Evolutionary conservation across 2,797 vertebrate species (phyloP).

Genomic region (Pseudochirops corinnae): DNA sequence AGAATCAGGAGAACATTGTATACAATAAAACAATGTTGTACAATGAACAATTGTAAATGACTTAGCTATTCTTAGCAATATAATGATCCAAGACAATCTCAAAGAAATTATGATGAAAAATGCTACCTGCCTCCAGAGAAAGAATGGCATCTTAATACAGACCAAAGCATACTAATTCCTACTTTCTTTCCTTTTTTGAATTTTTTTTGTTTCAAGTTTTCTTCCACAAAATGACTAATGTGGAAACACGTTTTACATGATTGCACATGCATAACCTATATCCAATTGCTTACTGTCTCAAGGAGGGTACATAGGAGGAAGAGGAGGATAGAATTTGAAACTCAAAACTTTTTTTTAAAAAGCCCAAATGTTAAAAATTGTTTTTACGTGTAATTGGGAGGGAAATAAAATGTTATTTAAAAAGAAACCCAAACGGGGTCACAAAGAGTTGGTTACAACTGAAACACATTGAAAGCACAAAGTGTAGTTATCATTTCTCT

Average conservation of each 20-base stretch:
- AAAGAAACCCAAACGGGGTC: not conserved
- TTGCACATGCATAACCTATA: not conserved
- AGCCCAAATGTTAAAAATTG: not conserved
- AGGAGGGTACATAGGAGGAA: not conserved
- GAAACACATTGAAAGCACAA: too few species aligned
- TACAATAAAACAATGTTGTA: not conserved
- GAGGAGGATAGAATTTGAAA: not conserved
- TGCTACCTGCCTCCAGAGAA: not conserved
- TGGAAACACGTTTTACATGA: not conserved
- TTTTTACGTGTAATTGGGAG: not conserved
- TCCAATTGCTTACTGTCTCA: not conserved
- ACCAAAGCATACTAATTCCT: not conserved
- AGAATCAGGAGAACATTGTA: not conserved
- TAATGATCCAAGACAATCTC: not conserved
- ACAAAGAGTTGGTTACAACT: too few species aligned
- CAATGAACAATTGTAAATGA: not conserved
- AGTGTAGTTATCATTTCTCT: conserved; percentile 25
- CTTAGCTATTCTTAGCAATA: not conserved
- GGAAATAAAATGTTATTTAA: not conserved
- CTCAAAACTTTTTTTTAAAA: not conserved
- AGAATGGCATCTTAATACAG: not conserved
- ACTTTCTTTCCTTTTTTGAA: not conserved
- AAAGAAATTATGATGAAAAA: not conserved
- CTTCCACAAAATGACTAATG: not conserved
- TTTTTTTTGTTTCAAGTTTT: not conserved